Base-by-base conservation (phyloP, 2,113 vertebrate species). In the Sinosuthora webbiana region DNA sequence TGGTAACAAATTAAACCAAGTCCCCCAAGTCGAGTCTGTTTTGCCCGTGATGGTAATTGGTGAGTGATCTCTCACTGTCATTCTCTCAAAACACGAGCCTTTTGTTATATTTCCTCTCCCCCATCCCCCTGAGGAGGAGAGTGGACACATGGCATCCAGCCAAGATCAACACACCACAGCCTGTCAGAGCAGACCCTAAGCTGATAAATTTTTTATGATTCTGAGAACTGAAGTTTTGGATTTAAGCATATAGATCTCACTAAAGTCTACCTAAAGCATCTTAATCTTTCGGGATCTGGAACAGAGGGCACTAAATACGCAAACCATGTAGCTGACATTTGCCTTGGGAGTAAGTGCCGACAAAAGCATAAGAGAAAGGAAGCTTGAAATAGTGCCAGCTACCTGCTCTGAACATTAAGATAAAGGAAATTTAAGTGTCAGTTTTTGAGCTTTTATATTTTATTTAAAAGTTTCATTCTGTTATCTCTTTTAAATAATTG, bases 281-380 rank as follows among this genome's bases (percentile, higher is more conserved):
- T 52, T 83, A 68, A 73, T 68, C 39, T 57, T 68, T 60, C 18
- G 10, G n/a, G 37, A 37, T 74, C 31, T 70, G 50, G 37, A 92
- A 63, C 18, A 94, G 77, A 89, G 20, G 55, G 37, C 55, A 78
- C 13, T 12, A 78, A 89, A 78, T 81, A 93, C 11, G 3, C 69
- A 91, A 93, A 84, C 20, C 31, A 6, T 56, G 52, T 84, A 92
- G 37, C 33, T 96, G 94, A 97, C 82, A 83, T 95, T 91, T 96
- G 79, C 57, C 76, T 92, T 82, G 39, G 31, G 64, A 50, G 17
- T 90, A 88, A 85, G 55, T n/a, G 31, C 56, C 60, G 39, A 83
- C 49, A 83, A 56, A 90, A 93, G 24, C 37, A 44, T 56, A 86
- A 90, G 68, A 90, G 57, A 81, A 84, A 77, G 55, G 45, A 88